Base-by-base conservation (phyloP, 2,888 invertebrate species). In the Phyllotreta cruciferae region DNA sequence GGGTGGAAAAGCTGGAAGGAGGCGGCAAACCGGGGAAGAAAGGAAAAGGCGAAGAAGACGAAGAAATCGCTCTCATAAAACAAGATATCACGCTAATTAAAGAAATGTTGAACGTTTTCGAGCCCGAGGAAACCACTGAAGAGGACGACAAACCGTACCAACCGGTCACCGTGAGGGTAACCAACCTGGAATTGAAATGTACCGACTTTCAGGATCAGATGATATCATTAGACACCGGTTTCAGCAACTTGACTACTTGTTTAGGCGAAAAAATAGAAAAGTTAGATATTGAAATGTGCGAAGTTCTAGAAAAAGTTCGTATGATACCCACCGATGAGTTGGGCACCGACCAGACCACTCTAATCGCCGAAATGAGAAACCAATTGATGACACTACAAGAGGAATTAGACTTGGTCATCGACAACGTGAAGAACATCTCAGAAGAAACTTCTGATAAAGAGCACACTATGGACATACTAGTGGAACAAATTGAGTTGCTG, bases 401-500 rank as follows among this genome's bases (percentile, higher is more conserved):
- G 1, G 83, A 85, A n/a, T 76, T 85, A 67, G 78, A 78, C 10
- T 73, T 71, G 36, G 66, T 85, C 1, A 75, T 77, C 11, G 76
- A 81, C 42, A 80, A 77, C 0, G 75, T 81, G 0, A 70, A 75
- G 11, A 83, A 83, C 67, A 75, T 89, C 11, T 79, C 85, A 9
- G 83, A 84, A 0, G 88, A 88, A 58, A 84, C 84, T 62, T 85
- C 86, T 34, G 83, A 83, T 54, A 81, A 85, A 11, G 84, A 86
- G 60, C 77, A 80, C 6, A 80, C 84, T 63, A 81, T 86, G 37
- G 84, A 87, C 69, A 87, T 88, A 7, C 76, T 89, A 49, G 74
- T 85, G 58, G 88, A 89, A 76, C 87, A 89, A 81, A 84, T 89
- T 50, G 88, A 89, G 71, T 71, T 88, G 9, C 74, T 91, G 66